phyloP scores from a whole-genome alignment of 2,797 vertebrate genomes.

The Eulemur albifrons region DNA sequence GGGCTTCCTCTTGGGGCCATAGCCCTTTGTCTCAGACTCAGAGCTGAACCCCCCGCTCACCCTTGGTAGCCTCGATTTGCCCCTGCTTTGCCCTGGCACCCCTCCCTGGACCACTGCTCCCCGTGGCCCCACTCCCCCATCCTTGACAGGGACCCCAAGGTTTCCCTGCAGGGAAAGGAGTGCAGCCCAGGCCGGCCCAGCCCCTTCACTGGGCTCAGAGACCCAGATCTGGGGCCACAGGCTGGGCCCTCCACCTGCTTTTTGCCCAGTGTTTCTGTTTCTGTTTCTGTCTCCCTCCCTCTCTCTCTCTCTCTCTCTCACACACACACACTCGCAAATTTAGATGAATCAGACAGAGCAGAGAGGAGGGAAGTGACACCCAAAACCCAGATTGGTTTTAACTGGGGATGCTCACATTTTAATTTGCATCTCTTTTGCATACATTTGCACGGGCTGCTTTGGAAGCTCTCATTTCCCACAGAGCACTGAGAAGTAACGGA shows the following conservation, averaged over 20 bases:
- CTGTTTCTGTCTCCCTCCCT: neutral
- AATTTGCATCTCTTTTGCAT: conserved; percentile 41
- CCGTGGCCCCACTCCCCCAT: neutral
- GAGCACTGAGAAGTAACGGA: neutral
- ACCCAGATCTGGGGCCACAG: neutral
- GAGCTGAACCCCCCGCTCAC: neutral
- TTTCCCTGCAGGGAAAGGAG: neutral
- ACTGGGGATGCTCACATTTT: neutral
- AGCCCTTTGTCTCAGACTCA: neutral
- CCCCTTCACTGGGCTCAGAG: neutral
- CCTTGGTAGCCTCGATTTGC: neutral
- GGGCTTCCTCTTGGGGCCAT: neutral
- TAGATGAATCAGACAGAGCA: neutral
- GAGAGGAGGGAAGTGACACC: neutral
- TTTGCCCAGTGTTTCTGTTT: neutral
- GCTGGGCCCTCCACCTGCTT: neutral
- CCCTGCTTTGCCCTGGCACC: neutral
- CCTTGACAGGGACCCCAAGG: neutral
- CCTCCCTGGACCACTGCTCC: neutral
- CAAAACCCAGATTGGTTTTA: neutral
- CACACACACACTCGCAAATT: neutral
- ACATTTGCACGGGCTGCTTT: neutral
- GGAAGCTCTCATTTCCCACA: neutral
- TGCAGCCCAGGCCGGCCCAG: neutral
- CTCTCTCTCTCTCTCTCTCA: no score